phyloP scores from a whole-genome alignment of 2,797 vertebrate genomes.

The Morus bassanus region DNA sequence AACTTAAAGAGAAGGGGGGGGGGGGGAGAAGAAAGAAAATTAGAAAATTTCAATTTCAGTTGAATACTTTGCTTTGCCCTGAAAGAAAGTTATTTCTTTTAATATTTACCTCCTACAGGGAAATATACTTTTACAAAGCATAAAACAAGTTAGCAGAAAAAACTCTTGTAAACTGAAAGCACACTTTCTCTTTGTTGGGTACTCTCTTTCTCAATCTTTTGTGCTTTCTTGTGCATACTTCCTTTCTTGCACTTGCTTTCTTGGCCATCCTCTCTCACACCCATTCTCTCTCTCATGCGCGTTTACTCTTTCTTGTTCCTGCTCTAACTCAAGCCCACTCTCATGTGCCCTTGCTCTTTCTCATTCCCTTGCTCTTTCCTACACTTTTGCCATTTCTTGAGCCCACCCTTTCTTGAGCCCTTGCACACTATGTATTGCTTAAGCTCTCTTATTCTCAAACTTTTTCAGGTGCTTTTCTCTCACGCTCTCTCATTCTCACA shows the following conservation, averaged over 20 bases:
- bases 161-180: not conserved
- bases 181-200: not conserved
- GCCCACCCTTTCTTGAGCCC: not conserved
- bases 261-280: not conserved
- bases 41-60: not conserved
- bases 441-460: not conserved
- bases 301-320: not conserved
- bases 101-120: not conserved
- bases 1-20: too few relatives aligned
- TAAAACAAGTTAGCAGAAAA: not conserved
- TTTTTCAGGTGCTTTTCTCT: not conserved
- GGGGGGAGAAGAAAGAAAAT: not conserved
- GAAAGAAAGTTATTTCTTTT: not conserved
- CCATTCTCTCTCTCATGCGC: fast-evolving
- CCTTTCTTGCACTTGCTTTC: not conserved
- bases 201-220: not conserved
- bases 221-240: not conserved
- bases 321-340: fast-evolving
- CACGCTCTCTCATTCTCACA: not conserved
- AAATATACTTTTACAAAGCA: not conserved
- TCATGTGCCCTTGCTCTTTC: not conserved
- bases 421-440: not conserved
- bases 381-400: not conserved
- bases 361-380: not conserved
- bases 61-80: not conserved